A percentile compares a stretch with the other conserved stretches of the same genome.
These are phyloP conservation scores for Ormyrus thymus DNA, from an alignment of 2,888 invertebrate genomes.

Conservation along the genomic window DNA sequence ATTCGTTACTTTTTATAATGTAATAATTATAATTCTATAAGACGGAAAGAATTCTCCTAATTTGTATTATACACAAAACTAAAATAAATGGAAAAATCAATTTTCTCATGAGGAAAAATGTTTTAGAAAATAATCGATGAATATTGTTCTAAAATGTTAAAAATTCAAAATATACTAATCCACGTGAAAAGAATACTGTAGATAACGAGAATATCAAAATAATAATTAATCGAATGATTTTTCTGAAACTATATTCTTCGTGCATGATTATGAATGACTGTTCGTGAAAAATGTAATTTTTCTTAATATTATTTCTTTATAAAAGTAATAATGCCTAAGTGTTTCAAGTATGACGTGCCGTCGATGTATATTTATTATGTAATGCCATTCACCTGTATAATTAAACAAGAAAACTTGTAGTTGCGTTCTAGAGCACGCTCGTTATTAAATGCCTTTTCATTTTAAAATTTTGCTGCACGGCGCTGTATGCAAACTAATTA, in stretches of 20 bases:
- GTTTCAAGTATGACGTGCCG: conserved; percentile 8
- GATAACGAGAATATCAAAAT: no score
- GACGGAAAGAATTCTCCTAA: background rate
- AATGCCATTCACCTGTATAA: conserved; percentile 24
- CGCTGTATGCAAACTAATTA: conserved; percentile 12
- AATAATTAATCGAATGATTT: background rate
- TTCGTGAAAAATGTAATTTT: conserved; percentile 10
- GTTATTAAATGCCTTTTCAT: conserved; percentile 24
- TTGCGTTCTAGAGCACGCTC: conserved; percentile 38
- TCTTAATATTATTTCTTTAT: conserved; percentile 12
- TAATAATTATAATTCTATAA: no score
- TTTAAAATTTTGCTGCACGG: conserved; percentile 26
- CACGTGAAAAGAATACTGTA: no score
- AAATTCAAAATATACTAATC: no score
- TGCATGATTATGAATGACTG: conserved; percentile 20
- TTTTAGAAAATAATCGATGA: conserved; percentile 13
- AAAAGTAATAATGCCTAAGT: conserved; percentile 6
- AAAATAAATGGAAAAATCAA: conserved; percentile 14
- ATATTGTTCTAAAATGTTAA: background rate
- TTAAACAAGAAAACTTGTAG: conserved; percentile 35
- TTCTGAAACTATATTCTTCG: conserved; percentile 11
- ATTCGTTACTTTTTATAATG: no score
- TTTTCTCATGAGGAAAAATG: conserved; percentile 6
- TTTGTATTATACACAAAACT: conserved; percentile 4
- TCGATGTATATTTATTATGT: conserved; percentile 26